Percentiles rank a stretch among this genome's conserved stretches.
Conservation (phyloP, 1,140 invertebrate genomes). For the Pseudomyrmex cubaensis region DNA sequence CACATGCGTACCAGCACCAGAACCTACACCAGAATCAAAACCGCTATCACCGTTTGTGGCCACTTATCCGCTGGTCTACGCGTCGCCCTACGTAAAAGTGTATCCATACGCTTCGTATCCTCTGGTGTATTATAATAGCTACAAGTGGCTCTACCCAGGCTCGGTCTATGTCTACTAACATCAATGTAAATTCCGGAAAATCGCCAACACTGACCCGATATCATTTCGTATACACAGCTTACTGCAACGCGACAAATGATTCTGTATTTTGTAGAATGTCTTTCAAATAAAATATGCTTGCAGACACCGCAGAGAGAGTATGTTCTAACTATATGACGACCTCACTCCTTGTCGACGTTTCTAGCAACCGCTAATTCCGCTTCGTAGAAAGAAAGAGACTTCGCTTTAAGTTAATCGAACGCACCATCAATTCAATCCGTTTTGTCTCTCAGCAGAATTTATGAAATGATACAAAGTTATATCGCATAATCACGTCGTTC, state of each 20-base stretch:
- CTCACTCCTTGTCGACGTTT: background rate
- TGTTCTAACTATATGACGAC: conserved; percentile 3
- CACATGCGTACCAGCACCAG: conserved; percentile 46
- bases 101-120: conserved; percentile 61
- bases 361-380: conserved; percentile 22
- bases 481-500: conserved; percentile 41
- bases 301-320: conserved; percentile 33
- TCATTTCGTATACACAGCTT: background rate
- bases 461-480: conserved; percentile 41
- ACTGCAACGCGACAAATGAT: conserved; percentile 29
- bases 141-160: conserved; percentile 66
- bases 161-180: conserved; percentile 55
- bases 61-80: conserved; percentile 50
- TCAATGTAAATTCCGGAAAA: background rate
- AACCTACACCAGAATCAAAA: conserved; percentile 6
- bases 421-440: conserved; percentile 19
- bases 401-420: conserved; percentile 13
- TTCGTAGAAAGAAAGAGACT: background rate
- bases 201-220: background rate
- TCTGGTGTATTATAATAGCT: conserved; percentile 61
- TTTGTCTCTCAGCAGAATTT: conserved; percentile 32
- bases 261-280: conserved; percentile 44
- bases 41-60: conserved; percentile 27
- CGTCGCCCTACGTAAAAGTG: conserved; percentile 63
- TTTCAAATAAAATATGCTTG: conserved; percentile 52